A percentile compares a stretch with the other conserved stretches of the same genome.
Evolutionary conservation across 2,797 vertebrate species (phyloP).

Genomic region (Myotis findleyi): DNA sequence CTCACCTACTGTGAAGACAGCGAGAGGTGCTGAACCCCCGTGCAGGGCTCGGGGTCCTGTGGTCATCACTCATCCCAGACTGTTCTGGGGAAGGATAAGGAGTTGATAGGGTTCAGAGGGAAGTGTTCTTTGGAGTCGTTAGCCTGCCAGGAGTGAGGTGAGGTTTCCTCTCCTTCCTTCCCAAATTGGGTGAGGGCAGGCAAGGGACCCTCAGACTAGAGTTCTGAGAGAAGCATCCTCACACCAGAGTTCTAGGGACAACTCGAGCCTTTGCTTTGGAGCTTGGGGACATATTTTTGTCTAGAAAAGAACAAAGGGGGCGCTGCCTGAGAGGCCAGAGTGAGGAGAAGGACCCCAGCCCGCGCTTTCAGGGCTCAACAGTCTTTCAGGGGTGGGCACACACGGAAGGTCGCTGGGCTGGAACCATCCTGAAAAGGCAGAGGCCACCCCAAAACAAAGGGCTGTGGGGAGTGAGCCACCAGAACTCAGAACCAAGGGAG

Average conservation of each 20-base stretch:
- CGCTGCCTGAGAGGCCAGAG: neutral
- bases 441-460: too few species aligned
- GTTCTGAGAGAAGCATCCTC: neutral
- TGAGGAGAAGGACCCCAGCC: neutral
- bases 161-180: neutral
- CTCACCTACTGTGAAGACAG: neutral
- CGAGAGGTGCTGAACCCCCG: neutral
- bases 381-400: neutral
- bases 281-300: neutral
- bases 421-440: neutral
- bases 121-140: neutral
- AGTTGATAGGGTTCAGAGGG: neutral
- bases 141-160: too few species aligned
- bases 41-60: accelerated
- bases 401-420: neutral
- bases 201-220: neutral
- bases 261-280: neutral
- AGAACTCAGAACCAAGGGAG: neutral
- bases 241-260: neutral
- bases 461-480: neutral
- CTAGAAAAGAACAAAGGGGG: neutral
- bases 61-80: neutral
- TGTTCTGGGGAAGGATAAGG: neutral
- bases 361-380: accelerated
- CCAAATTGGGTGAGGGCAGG: neutral